Base-by-base conservation (phyloP, 2,113 vertebrate genomes). In the Mesocricetus auratus region DNA sequence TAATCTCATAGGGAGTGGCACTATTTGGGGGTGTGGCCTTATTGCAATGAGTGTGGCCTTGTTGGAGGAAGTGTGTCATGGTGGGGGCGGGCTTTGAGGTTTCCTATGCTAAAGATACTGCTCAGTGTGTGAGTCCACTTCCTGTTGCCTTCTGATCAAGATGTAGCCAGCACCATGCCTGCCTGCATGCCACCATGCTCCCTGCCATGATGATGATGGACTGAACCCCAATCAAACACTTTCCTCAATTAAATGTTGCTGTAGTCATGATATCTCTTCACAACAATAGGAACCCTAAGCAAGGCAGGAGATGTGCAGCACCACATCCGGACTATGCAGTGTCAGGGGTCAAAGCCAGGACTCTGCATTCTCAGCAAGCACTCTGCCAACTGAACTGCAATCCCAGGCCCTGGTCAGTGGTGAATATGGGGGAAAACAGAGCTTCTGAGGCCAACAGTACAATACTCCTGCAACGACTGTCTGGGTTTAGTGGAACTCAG, bases 401-500 rank as follows among this genome's bases (percentile, higher is more conserved):
- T 86, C 42, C 45, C 29, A 15, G 45, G 4, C 17, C 29, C 42
- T n/a, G n/a, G 81, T 64, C 26, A 64, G 58, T 69, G 47, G 64
- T 68, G 36, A 87, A 91, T 64, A 88, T 13, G 56, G 24, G 79
- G 36, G 62, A 50, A 26, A 74, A 33, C 19, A 92, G 50, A 77
- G 69, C 24, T 81, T 17, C 22, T 0, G 1, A 69, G 64, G 68
- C 42, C 36, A 81, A 69, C 1, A n/a, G 56, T 58, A 26, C 10
- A 4, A 66, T 4, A 26, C 69, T 71, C 56, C 74, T 75, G 1
- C 17, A 64, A 90, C 36, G 5, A 53, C 22, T 50, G 53, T n/a
- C 64, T 66, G 19, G 79, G 50, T 74, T 92, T 85, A n/a, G 53
- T 78, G 50, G 81, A 95, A 92, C 31, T 68, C 77, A 85, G n/a